Base-by-base conservation (phyloP, 2,797 vertebrate genomes). In the Alosa sapidissima region DNA sequence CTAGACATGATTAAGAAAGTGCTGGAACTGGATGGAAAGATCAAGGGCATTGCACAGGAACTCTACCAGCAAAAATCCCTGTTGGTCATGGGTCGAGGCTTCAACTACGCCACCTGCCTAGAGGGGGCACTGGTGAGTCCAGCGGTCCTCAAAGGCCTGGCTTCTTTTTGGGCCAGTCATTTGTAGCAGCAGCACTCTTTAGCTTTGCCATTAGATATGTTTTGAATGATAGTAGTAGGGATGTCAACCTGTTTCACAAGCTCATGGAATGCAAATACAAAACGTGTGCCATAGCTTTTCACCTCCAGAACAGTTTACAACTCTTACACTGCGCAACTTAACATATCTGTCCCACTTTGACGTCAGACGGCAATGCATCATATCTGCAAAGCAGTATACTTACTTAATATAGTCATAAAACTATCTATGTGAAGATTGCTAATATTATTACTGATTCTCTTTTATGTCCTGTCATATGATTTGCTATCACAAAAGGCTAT, bases 21-120 rank as follows among this genome's bases (percentile, higher is more conserved):
- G 36, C 88, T 99, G 89, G 89, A 93, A 0, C 92, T 97, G 94
- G 97, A 99, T 88, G 93, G 96, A 82, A 96, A 97, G 91, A 98
- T 99, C 88, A 97, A 96, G 0, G 90, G 91, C 86, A 94, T 98
- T 48, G 97, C 98, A 41, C 92, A 96, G 81, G 97, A 99, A 87
- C 93, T 99, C 72, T 96, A 97, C 91, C 93, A 97, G 81, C 96
- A 99, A 86, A 96, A 87, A 87, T 99, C 98, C 0, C 95, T 99
- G 47, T 91, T 99, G 90, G 97, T 99, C 78, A 99, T 99, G 98
- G 98, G 98, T 1, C 95, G 98, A 89, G 98, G 98, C 10, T 98
- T 96, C 91, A 97, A 99, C 93, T 99, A 99, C 0, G 97, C 98
- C 83, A 99, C 98, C 0, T 99, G 98, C 91, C 95, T 99, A 41